These are phyloP conservation scores for Aporophyla nigra DNA, from an alignment of 2,888 invertebrate genomes.

Conservation along the genomic window DNA sequence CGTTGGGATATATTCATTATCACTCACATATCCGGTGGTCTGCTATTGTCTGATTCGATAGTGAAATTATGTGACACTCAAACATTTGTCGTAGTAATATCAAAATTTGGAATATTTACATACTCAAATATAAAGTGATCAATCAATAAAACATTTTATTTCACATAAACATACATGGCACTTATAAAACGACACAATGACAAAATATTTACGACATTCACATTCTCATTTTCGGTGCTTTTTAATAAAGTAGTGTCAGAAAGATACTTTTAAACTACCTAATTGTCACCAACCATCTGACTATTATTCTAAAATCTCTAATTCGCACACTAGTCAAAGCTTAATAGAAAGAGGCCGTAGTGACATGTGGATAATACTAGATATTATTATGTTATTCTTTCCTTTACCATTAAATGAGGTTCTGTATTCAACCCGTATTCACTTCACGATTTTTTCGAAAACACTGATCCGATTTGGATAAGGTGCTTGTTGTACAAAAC, in stretches of 20 bases:
- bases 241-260: not conserved
- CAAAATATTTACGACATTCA: not conserved
- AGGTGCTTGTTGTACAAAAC: too few species aligned
- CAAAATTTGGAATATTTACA: not conserved
- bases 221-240: not conserved
- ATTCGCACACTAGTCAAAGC: not conserved
- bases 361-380: too few species aligned
- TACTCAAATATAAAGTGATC: not conserved
- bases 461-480: too few species aligned
- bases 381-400: too few species aligned
- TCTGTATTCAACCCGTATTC: too few species aligned
- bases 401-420: too few species aligned
- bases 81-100: not conserved
- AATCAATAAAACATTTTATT: too few species aligned
- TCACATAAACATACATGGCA: too few species aligned
- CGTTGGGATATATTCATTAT: conserved; percentile 43
- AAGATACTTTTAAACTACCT: not conserved
- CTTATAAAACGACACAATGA: too few species aligned
- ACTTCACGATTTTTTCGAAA: too few species aligned
- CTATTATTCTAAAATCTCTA: too few species aligned
- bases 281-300: not conserved
- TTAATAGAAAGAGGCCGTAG: not conserved
- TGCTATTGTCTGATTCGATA: conserved; percentile 43
- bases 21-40: conserved; percentile 40
- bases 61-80: conserved; percentile 6